Base-by-base conservation (phyloP, 2,888 invertebrate genomes). In the Patella depressa region DNA sequence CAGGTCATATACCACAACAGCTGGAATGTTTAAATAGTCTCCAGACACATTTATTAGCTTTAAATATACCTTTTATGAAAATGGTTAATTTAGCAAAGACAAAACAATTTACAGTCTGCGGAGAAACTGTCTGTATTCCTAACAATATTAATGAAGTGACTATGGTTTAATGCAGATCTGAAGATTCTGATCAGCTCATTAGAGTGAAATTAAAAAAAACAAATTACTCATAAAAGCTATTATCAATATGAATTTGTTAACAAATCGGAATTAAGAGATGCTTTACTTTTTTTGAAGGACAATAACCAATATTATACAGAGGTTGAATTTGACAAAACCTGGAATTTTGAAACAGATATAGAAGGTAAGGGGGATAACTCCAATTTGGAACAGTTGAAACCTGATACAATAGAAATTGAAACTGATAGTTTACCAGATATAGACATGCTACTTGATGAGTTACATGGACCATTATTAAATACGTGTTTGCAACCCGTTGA, bases 11-110 rank as follows among this genome's bases (percentile, higher is more conserved):
- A 45, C 72, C 72, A 34, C 34, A 29, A 72, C 17, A 29, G n/a
- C 45, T 72, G 3, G 45, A 5, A 15, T 19, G 72, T 53, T 53
- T 72, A 11, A 72, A 72, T 24, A 12, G 11, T 14, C 5, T 72
- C 3, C 19, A 72, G 12, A 7, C 14, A 17, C 72, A 53, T 45
- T 15, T 72, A 53, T 53, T 72, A 17, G 12, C 72, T 45, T 5
- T 34, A 12, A 72, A 72, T 54, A 72, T 72, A 9, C 34, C n/a
- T 14, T 72, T 72, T 17, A 72, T 72, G 24, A 45, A 72, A 29
- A 11, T 72, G 24, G 53, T 57, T 1, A 57, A 57, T 1, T 15
- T n/a, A 1, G n/a, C 57, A 17, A 15, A 15, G 5, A 15, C 15
- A n/a, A 17, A 57, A 57, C 17, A 57, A 2, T 57, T 17, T 15